phyloP scores from a whole-genome alignment of 2,888 invertebrate genomes.

The Chymomyza caudatula region DNA sequence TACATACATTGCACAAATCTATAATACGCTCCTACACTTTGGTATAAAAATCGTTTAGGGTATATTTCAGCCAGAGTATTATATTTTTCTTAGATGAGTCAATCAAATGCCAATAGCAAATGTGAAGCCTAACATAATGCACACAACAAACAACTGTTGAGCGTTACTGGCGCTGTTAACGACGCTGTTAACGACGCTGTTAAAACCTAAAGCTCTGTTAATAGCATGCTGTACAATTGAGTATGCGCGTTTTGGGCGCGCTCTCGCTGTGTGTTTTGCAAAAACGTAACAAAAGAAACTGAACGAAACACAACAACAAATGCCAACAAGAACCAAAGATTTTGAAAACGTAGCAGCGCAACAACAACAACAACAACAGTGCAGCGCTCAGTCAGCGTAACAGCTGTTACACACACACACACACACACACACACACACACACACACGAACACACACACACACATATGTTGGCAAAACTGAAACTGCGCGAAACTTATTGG shows the following conservation, averaged over 20 bases:
- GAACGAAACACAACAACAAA: constrained; percentile 26
- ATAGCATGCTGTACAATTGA: neutral
- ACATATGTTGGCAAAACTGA: constrained; percentile 8
- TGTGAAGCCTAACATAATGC: neutral
- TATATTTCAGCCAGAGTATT: no score
- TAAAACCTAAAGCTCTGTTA: neutral
- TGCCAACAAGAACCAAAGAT: constrained; percentile 32
- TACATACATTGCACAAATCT: no score
- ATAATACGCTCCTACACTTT: no score
- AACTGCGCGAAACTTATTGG: constrained; percentile 34
- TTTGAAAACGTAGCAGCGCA: constrained; percentile 30
- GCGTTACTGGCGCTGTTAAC: constrained; percentile 28
- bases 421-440: neutral
- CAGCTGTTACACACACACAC: neutral
- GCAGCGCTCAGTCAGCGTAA: neutral
- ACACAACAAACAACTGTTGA: constrained; percentile 50
- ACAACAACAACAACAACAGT: neutral
- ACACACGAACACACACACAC: neutral
- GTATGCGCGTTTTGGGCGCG: constrained; percentile 1
- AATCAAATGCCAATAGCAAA: neutral
- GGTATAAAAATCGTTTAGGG: no score
- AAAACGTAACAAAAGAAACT: constrained; percentile 25
- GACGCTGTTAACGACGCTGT: neutral
- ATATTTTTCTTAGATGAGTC: no score
- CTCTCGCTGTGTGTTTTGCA: constrained; percentile 29